Conservation (phyloP, 2,888 invertebrate genomes). For the Linnaemya vulpina region DNA sequence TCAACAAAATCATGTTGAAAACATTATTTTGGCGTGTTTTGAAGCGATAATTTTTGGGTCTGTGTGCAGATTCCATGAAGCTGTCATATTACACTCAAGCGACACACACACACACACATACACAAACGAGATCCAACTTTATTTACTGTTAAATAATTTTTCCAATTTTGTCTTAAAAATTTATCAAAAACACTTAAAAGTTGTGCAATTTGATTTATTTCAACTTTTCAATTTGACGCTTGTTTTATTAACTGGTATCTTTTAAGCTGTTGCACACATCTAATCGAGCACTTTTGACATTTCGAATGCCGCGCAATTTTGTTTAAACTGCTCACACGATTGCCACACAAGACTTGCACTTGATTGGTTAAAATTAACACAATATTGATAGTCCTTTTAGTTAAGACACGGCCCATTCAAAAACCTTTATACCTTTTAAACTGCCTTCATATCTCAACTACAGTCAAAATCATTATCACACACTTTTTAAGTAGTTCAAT, state of each 20-base stretch:
- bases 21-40: conserved; percentile 62
- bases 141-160: conserved; percentile 28
- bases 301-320: too few relatives aligned
- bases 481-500: conserved; percentile 8
- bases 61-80: conserved; percentile 31
- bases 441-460: too few relatives aligned
- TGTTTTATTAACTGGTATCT: background rate
- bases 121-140: conserved; percentile 9
- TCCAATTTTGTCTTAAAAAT: background rate
- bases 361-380: too few relatives aligned
- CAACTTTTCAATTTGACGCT: background rate
- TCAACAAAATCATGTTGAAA: conserved; percentile 21
- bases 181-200: conserved; percentile 32
- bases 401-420: too few relatives aligned
- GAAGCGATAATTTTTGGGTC: conserved; percentile 45
- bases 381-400: too few relatives aligned
- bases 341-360: too few relatives aligned
- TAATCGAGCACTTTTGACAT: too few relatives aligned
- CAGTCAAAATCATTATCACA: too few relatives aligned
- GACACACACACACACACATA: background rate
- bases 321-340: too few relatives aligned
- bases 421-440: too few relatives aligned
- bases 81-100: conserved; percentile 48
- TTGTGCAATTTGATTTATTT: conserved; percentile 29
- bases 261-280: background rate